Evolutionary conservation across 2,797 vertebrate genomes (phyloP).

Genomic region (Falco novaeseelandiae): DNA sequence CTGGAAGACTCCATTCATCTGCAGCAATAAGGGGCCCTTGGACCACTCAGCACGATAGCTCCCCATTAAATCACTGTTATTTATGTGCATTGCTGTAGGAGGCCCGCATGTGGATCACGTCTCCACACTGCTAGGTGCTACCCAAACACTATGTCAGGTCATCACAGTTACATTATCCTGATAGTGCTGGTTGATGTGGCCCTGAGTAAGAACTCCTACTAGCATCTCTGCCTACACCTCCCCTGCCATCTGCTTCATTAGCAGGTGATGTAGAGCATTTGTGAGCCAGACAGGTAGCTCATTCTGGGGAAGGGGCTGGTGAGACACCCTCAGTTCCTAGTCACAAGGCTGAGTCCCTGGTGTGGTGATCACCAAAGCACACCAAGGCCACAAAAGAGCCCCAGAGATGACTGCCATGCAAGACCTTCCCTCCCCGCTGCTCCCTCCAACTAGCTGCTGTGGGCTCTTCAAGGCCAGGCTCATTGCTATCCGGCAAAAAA

Average conservation of each 20-base stretch:
- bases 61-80: background rate
- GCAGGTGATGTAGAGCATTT: background rate
- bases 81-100: background rate
- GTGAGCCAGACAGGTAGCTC: background rate
- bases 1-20: background rate
- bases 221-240: background rate
- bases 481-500: background rate
- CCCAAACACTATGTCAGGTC: background rate
- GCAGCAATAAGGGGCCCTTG: background rate
- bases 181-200: background rate
- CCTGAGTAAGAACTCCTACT: background rate
- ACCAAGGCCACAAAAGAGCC: background rate
- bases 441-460: background rate
- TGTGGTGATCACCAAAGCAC: background rate
- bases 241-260: background rate
- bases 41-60: background rate
- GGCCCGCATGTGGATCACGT: background rate
- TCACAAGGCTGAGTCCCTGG: background rate
- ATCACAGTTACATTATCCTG: background rate
- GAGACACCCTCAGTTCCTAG: background rate
- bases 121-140: accelerated
- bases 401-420: background rate
- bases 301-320: background rate
- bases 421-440: background rate
- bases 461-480: background rate